A percentile compares a stretch with the other conserved stretches of the same genome.
Conservation (phyloP, 2,888 invertebrate genomes). For the Zelleria hepariella region DNA sequence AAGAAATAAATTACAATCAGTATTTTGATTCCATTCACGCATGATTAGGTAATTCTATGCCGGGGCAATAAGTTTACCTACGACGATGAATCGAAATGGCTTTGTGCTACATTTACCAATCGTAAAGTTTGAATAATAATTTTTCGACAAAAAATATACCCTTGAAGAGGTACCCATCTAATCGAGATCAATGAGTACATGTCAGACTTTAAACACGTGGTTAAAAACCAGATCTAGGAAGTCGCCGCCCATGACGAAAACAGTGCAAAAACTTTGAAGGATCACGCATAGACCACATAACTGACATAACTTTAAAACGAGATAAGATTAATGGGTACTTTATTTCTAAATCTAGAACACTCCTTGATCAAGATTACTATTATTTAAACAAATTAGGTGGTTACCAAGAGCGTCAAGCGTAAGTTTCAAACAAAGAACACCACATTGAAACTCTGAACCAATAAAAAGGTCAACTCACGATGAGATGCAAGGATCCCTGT, state of each 20-base stretch:
- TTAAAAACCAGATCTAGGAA: not conserved
- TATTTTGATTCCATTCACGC: slow-evolving; percentile 53
- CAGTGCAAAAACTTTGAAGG: not conserved
- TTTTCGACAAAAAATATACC: not conserved
- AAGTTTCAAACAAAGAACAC: not conserved
- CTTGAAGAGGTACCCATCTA: not conserved
- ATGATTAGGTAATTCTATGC: slow-evolving; percentile 44
- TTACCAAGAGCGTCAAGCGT: too few relatives aligned
- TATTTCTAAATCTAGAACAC: not conserved
- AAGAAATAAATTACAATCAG: slow-evolving; percentile 64
- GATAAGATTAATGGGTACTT: not conserved
- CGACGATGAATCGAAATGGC: not conserved
- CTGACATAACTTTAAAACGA: not conserved
- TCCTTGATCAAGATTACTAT: not conserved
- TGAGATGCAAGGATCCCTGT: slow-evolving; percentile 11
- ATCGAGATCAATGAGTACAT: not conserved
- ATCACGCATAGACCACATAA: not conserved
- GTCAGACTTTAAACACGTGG: not conserved
- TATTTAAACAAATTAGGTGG: too few relatives aligned
- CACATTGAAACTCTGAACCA: not conserved
- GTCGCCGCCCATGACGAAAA: not conserved
- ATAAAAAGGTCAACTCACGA: not conserved
- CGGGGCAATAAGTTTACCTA: slow-evolving; percentile 9
- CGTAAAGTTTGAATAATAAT: not conserved
- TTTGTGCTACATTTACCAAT: not conserved